Evolutionary conservation across 2,888 invertebrate species (phyloP).

Genomic region (Lasioglossum pauxillum): DNA sequence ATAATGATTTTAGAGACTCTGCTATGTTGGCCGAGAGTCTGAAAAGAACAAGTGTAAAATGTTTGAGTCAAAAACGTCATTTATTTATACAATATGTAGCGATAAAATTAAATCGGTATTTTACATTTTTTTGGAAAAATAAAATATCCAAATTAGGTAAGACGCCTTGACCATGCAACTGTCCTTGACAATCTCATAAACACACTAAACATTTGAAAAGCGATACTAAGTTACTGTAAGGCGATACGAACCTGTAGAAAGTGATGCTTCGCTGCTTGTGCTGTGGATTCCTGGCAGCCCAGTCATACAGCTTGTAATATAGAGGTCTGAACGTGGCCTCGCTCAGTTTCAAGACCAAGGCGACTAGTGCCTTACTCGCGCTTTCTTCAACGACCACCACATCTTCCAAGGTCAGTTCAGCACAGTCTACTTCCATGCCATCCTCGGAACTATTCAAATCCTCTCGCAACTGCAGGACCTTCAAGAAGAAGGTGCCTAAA

Average conservation of each 20-base stretch:
- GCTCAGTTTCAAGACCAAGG: conserved; percentile 93
- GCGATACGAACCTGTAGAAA: conserved; percentile 88
- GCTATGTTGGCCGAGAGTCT: conserved; percentile 92
- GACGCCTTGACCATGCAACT: background rate
- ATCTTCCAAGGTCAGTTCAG: conserved; percentile 80
- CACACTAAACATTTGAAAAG: background rate
- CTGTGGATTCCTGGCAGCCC: conserved; percentile 90
- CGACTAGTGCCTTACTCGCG: conserved; percentile 91
- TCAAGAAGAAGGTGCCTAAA: conserved; percentile 91
- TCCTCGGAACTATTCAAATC: conserved; percentile 78
- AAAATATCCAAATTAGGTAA: background rate
- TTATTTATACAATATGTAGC: background rate
- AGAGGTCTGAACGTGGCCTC: conserved; percentile 95
- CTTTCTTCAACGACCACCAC: conserved; percentile 89
- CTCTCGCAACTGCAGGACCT: conserved; percentile 89
- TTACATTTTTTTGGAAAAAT: background rate
- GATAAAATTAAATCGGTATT: background rate
- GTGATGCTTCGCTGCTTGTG: conserved; percentile 90
- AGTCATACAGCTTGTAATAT: conserved; percentile 94
- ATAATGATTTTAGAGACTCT: conserved; percentile 93
- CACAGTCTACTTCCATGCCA: conserved; percentile 77
- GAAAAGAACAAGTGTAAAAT: conserved; percentile 70
- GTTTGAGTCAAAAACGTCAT: background rate
- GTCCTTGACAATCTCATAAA: background rate
- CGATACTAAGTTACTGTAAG: background rate